phyloP scores from a whole-genome alignment of 53 echinoderm and acorn worm species.

The Holothuria leucospilota region DNA sequence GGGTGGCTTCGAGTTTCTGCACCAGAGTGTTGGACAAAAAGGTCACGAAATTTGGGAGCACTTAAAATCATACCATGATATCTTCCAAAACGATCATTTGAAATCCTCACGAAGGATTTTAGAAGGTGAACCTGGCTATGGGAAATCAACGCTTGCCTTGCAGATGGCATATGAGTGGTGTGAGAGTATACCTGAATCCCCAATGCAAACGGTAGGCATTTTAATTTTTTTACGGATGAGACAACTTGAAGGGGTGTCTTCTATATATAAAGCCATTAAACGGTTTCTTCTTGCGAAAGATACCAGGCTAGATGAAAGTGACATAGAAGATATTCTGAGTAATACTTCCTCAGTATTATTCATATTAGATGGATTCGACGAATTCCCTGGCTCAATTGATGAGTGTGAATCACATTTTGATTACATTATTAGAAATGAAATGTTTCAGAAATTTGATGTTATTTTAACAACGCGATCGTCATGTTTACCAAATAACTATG shows the following conservation, averaged over 20 bases:
- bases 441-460: neutral
- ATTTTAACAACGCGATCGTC: neutral
- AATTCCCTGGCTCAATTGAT: neutral
- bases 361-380: conserved; percentile 4
- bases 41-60: no score
- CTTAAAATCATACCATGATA: no score
- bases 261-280: neutral
- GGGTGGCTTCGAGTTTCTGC: no score
- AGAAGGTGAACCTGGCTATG: no score
- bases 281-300: neutral
- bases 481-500: neutral
- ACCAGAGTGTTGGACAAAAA: no score
- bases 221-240: neutral
- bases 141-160: no score
- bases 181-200: no score
- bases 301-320: neutral
- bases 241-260: neutral
- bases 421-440: neutral
- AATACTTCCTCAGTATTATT: neutral
- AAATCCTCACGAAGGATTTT: no score
- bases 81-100: no score
- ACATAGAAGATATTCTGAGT: neutral
- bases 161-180: no score
- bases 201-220: neutral
- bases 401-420: neutral